Evolutionary conservation across 2,113 vertebrate genomes (phyloP).

Genomic region (Cairina moschata): DNA sequence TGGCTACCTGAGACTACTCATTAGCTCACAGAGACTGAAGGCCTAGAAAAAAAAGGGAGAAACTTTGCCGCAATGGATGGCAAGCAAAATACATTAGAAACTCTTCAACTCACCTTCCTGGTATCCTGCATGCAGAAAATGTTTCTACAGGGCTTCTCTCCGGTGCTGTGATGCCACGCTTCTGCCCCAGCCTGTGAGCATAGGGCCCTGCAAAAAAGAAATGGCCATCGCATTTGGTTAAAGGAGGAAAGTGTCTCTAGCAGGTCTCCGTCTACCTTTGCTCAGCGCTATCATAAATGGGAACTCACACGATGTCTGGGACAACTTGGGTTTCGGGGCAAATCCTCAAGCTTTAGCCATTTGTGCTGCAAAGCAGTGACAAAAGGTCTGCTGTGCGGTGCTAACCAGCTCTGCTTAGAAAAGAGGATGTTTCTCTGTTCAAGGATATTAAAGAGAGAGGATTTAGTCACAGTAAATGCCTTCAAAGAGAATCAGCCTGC

Average conservation of each 20-base stretch:
- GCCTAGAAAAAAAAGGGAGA: neutral
- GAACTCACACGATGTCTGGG: neutral
- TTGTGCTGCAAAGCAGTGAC: neutral
- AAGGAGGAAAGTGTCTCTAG: neutral
- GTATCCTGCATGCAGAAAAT: neutral
- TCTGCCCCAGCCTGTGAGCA: too few species aligned
- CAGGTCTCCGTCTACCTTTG: neutral
- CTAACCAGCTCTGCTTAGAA: neutral
- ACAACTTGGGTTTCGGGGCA: neutral
- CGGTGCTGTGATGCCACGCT: neutral
- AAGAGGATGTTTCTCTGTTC: neutral
- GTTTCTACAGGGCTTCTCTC: too few species aligned
- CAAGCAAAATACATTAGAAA: neutral
- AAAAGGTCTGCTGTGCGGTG: neutral
- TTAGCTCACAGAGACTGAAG: neutral
- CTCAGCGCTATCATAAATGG: neutral
- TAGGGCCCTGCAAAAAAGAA: neutral
- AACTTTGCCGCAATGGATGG: neutral
- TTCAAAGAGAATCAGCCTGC: neutral
- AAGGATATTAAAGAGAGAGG: neutral
- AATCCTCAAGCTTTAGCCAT: neutral
- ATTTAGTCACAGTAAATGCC: neutral
- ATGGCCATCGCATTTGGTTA: neutral
- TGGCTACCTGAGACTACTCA: neutral
- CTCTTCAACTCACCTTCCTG: neutral